Conservation (phyloP, 2,113 vertebrate genomes). For the Triplophysa rosa region DNA sequence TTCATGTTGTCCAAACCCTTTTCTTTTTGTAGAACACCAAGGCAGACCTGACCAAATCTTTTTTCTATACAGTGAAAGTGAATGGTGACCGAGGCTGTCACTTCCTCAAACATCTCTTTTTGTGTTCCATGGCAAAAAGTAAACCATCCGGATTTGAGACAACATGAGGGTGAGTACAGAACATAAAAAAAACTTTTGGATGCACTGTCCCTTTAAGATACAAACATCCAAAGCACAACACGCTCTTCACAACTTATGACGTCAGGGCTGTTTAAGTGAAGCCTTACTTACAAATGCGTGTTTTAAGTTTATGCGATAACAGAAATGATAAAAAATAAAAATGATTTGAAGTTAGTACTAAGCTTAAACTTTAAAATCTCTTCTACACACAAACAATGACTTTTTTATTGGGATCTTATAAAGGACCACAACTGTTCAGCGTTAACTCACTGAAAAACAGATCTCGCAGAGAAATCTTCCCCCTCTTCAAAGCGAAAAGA, state of each 20-base stretch:
- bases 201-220: no score
- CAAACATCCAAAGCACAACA: no score
- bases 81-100: no score
- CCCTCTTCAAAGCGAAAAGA: constrained; percentile 17
- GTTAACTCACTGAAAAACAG: constrained; percentile 11
- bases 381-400: neutral
- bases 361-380: neutral
- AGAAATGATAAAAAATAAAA: neutral
- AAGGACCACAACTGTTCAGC: constrained; percentile 4
- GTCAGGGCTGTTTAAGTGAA: neutral
- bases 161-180: no score
- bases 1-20: no score
- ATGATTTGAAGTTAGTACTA: neutral
- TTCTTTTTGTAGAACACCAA: no score
- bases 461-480: neutral
- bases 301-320: neutral
- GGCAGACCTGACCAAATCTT: no score
- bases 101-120: no score
- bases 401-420: constrained; percentile 3
- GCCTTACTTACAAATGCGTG: neutral
- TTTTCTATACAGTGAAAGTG: no score
- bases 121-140: no score
- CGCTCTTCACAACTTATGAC: neutral
- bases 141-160: no score
- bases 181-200: no score